Percentiles rank a stretch among this genome's conserved stretches.
Evolutionary conservation across 1,140 invertebrate genomes (phyloP).

Genomic region (Prorops nasuta): DNA sequence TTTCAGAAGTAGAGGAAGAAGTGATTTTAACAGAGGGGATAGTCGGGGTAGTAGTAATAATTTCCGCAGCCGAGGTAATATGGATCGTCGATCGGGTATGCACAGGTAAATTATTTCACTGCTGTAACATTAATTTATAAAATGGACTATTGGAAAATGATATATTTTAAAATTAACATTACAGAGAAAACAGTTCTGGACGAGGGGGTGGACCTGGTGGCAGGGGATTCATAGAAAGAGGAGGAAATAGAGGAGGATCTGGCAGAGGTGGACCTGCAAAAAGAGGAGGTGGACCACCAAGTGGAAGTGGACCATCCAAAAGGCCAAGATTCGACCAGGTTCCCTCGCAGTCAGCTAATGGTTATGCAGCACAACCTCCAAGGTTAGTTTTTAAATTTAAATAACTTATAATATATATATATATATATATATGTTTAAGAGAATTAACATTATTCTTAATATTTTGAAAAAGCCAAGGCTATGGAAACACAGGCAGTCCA

Average conservation of each 20-base stretch:
- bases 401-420: neutral
- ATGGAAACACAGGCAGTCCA: slow-evolving; percentile 36
- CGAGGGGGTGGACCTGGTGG: slow-evolving; percentile 41
- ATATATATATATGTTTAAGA: neutral
- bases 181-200: slow-evolving; percentile 30
- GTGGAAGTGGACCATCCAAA: slow-evolving; percentile 49
- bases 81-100: neutral
- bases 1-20: slow-evolving; percentile 31
- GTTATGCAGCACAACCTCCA: slow-evolving; percentile 46
- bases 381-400: slow-evolving; percentile 17
- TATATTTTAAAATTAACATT: neutral
- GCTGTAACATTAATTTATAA: neutral
- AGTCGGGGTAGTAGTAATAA: slow-evolving; percentile 44
- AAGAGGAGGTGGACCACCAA: slow-evolving; percentile 50
- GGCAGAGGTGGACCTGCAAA: slow-evolving; percentile 46
- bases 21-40: slow-evolving; percentile 43
- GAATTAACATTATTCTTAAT: neutral
- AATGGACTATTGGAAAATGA: neutral
- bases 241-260: slow-evolving; percentile 34
- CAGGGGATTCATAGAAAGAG: slow-evolving; percentile 43
- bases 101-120: neutral
- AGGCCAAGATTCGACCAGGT: slow-evolving; percentile 51
- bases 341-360: slow-evolving; percentile 45
- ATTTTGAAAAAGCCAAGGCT: slow-evolving; percentile 37
- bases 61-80: neutral